phyloP scores from a whole-genome alignment of 2,113 vertebrate species.

The Barbus barbus region DNA sequence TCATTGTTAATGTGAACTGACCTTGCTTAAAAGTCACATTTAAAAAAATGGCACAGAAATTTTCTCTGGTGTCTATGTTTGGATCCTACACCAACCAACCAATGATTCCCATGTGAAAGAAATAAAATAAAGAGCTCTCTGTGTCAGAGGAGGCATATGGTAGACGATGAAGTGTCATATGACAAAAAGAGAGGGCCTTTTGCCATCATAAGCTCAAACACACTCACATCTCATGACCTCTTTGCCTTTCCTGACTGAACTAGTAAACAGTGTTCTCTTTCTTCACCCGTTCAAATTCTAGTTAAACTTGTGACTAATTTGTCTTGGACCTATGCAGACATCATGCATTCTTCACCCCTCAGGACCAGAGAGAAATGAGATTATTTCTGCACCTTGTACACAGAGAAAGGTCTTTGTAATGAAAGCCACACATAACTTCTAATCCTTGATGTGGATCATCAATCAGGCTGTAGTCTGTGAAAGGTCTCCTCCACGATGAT shows the following conservation, averaged over 20 bases:
- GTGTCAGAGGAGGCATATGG: slow-evolving; percentile 11
- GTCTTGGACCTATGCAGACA: background rate
- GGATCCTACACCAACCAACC: background rate
- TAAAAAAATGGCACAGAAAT: background rate
- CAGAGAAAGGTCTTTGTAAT: background rate
- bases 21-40: too few relatives aligned
- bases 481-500: background rate
- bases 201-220: background rate
- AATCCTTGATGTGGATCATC: slow-evolving; percentile 25
- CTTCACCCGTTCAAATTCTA: background rate
- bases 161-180: slow-evolving; percentile 19
- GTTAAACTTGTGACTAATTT: slow-evolving; percentile 35
- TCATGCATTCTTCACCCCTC: background rate
- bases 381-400: slow-evolving; percentile 4
- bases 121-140: background rate
- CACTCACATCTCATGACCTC: slow-evolving; percentile 13
- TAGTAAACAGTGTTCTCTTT: background rate
- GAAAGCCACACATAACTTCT: slow-evolving; percentile 4
- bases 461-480: slow-evolving; percentile 7
- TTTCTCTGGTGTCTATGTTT: background rate
- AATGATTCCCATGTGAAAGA: background rate
- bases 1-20: background rate
- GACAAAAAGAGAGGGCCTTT: slow-evolving; percentile 3
- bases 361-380: slow-evolving; percentile 14
- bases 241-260: background rate